Base-by-base conservation (phyloP, 2,113 vertebrate species). In the Daphoenositta chrysoptera region DNA sequence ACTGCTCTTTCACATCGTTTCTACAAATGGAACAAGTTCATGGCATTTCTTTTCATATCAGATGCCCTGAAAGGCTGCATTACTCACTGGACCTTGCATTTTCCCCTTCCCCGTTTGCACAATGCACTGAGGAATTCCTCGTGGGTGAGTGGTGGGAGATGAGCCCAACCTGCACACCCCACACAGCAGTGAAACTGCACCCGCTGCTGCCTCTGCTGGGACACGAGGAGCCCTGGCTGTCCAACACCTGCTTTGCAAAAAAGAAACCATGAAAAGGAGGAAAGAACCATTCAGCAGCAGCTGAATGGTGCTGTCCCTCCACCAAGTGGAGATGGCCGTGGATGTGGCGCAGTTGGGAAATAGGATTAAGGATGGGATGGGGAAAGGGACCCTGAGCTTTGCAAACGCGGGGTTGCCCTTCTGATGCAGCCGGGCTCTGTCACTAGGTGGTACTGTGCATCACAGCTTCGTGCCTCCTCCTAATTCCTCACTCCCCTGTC, bases 391-490 rank as follows among this genome's bases (percentile, higher is more conserved):
- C 19, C 60, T 83, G 48, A 44, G 33, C 5, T 90, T 89, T 22
- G 26, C 18, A 47, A 53, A 45, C 0, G 1, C 0, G 0, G 51
- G 28, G 26, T 15, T 89, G 81, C 70, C 87, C 89, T 93, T 83
- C 66, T 78, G 53, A 21, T 20, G 82, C 60, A 96, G 75, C 93
- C 27, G 6, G 53, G 76, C 93, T 96, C 84, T 86, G 95, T 94
- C 96, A 96, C 95, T 97, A 97, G 96, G 89, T 97, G 95, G 97
- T 97, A 96, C 94, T 97, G 93, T 97, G 93, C 76, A 92, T 96
- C 94, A 57, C 72, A 66, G 86, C 96, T 96, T 95, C 0, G 0
- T 71, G 82, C 51, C 87, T 83, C 48, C 45, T 24, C 64, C 69
- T 20, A 33, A n/a, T 61, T 79, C 53, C 58, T 88, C 14, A 2